Evolutionary conservation across 2,113 vertebrate genomes (phyloP).

Genomic region (Salvelinus namaycush): DNA sequence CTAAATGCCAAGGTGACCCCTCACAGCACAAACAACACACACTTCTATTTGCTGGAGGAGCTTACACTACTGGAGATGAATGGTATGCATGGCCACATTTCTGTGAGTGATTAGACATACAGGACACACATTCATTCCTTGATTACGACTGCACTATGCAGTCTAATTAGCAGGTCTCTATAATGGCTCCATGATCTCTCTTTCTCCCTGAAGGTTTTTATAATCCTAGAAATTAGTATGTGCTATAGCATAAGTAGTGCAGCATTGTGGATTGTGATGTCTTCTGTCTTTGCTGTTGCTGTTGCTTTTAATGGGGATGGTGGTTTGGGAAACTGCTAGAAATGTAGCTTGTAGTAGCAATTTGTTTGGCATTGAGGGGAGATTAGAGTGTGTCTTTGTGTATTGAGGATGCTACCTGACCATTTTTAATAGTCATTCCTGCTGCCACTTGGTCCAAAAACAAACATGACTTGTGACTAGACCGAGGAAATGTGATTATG

Average conservation of each 20-base stretch:
- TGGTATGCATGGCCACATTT: background rate
- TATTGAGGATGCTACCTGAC: background rate
- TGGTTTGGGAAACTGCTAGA: no score
- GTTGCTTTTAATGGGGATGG: no score
- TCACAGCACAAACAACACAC: background rate
- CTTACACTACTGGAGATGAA: background rate
- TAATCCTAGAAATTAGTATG: no score
- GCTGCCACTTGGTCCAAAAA: background rate
- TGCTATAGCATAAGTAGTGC: no score
- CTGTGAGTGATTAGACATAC: background rate
- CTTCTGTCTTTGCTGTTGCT: no score
- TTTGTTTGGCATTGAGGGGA: no score
- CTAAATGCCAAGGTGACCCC: constrained; percentile 3
- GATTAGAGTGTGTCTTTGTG: no score
- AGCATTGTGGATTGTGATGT: no score
- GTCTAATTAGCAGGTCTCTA: background rate
- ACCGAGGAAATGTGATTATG: background rate
- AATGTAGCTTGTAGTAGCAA: no score
- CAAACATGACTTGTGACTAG: background rate
- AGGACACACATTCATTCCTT: background rate
- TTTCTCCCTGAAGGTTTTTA: background rate
- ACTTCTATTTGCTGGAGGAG: background rate
- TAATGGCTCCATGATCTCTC: background rate
- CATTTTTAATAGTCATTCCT: background rate
- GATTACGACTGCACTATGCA: background rate